A percentile compares a stretch with the other conserved stretches of the same genome.
These are phyloP conservation scores for Diaprepes abbreviatus DNA, from an alignment of 2,888 invertebrate genomes.

Conservation along the genomic window DNA sequence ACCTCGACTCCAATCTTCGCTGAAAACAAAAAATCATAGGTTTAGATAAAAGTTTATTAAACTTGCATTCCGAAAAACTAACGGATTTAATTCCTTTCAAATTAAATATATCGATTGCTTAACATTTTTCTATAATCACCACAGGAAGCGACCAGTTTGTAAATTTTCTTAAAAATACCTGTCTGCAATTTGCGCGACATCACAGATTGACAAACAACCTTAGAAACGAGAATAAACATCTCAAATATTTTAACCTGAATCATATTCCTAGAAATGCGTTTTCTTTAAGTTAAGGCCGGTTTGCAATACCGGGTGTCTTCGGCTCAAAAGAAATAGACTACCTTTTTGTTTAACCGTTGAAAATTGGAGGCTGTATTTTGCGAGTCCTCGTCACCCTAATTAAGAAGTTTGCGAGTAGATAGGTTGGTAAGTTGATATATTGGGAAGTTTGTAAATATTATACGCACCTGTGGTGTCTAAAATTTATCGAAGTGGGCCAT, in stretches of 20 bases:
- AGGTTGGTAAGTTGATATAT: not conserved
- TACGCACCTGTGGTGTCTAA: not conserved
- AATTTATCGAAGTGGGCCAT: too few relatives aligned
- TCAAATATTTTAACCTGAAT: conserved; percentile 39
- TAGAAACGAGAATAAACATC: conserved; percentile 30
- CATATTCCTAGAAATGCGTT: conserved; percentile 39
- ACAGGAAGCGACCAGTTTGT: conserved; percentile 38
- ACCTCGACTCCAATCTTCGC: too few relatives aligned
- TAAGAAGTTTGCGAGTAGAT: not conserved
- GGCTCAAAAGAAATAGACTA: not conserved
- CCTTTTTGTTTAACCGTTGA: not conserved
- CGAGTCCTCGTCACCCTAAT: not conserved
- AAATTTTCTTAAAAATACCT: conserved; percentile 38
- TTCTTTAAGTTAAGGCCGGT: not conserved
- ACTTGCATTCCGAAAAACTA: not conserved
- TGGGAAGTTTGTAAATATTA: not conserved
- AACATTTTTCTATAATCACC: conserved; percentile 23
- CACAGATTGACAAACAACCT: conserved; percentile 39
- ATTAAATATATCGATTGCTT: conserved; percentile 6
- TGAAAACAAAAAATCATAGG: too few relatives aligned
- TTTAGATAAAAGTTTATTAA: too few relatives aligned
- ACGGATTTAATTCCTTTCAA: not conserved
- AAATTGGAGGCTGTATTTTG: not conserved
- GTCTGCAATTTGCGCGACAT: conserved; percentile 36
- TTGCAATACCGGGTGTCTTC: not conserved